These are phyloP conservation scores for Pipistrellus kuhlii DNA, from an alignment of 2,797 vertebrate genomes.

Conservation along the genomic window DNA sequence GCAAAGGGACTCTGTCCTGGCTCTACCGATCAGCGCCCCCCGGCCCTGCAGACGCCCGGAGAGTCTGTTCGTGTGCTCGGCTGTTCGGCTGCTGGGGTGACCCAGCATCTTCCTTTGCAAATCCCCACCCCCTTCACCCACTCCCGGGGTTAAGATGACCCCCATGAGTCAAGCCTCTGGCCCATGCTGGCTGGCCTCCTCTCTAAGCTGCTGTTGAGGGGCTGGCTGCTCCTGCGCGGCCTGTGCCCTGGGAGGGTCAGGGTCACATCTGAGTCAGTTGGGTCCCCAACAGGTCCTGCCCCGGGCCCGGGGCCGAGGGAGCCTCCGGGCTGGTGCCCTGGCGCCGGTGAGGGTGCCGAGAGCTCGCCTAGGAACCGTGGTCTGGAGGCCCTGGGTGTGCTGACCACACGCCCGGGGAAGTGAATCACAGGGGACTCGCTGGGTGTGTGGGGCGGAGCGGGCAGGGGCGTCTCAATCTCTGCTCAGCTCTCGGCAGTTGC, in stretches of 20 bases:
- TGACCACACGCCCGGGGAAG: too few relatives aligned
- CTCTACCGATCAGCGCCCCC: fast-evolving
- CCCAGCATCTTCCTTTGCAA: neutral
- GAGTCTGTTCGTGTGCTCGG: fast-evolving
- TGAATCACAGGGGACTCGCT: fast-evolving
- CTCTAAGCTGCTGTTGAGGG: neutral
- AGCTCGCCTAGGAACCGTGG: neutral
- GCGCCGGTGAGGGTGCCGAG: neutral
- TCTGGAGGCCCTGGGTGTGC: neutral
- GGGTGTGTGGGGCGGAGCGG: fast-evolving
- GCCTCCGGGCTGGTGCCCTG: neutral
- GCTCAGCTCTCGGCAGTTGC: too few relatives aligned
- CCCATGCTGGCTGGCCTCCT: neutral
- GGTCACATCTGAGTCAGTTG: neutral
- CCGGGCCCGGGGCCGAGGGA: fast-evolving
- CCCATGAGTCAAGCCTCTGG: fast-evolving
- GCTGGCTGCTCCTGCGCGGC: neutral
- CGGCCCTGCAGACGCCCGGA: fast-evolving
- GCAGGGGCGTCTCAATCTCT: too few relatives aligned
- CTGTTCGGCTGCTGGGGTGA: fast-evolving
- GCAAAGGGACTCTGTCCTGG: neutral
- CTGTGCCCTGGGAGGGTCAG: neutral
- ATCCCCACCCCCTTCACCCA: neutral
- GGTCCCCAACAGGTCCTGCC: neutral
- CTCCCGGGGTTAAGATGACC: neutral